Percentiles rank a stretch among this genome's conserved stretches.
These are phyloP conservation scores for Montipora efflorescens DNA, from an alignment of 64 coral and sea anemone genomes.

Conservation along the genomic window DNA sequence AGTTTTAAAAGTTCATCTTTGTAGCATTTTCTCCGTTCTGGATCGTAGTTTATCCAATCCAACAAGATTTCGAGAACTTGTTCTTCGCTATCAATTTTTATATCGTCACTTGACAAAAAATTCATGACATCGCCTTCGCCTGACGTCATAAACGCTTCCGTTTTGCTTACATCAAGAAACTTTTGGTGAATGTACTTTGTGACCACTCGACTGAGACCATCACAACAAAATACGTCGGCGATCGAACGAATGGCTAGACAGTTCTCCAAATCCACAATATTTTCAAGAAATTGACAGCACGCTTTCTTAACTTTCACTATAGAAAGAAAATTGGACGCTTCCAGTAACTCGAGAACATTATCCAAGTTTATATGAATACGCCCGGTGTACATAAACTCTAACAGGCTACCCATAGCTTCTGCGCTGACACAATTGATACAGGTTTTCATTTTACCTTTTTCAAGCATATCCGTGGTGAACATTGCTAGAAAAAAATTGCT, in stretches of 20 bases:
- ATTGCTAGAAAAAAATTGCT: constrained; percentile 85
- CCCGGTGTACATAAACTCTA: constrained; percentile 91
- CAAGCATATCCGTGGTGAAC: constrained; percentile 90
- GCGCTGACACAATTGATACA: constrained; percentile 45
- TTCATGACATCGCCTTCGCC: constrained; percentile 44
- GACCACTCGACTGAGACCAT: constrained; percentile 46
- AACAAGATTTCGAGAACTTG: constrained; percentile 66
- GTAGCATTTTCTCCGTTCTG: constrained; percentile 45
- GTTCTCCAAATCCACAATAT: constrained; percentile 56
- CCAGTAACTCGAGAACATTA: constrained; percentile 76
- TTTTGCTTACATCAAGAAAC: constrained; percentile 67
- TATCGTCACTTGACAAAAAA: constrained; percentile 82
- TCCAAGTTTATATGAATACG: constrained; percentile 58
- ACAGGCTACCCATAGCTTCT: constrained; percentile 54
- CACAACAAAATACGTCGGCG: constrained; percentile 77
- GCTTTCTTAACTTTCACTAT: constrained; percentile 54
- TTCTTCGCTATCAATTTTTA: constrained; percentile 77
- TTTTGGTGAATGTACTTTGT: constrained; percentile 65
- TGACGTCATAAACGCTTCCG: constrained; percentile 64
- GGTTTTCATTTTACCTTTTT: constrained; percentile 58
- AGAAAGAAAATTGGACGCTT: constrained; percentile 89
- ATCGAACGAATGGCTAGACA: constrained; percentile 80
- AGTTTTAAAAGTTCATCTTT: constrained; percentile 51
- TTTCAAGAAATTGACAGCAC: constrained; percentile 84
- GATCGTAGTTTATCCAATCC: constrained; percentile 75